Base-by-base conservation (phyloP, 2,888 invertebrate species). In the Callimorpha dominula region DNA sequence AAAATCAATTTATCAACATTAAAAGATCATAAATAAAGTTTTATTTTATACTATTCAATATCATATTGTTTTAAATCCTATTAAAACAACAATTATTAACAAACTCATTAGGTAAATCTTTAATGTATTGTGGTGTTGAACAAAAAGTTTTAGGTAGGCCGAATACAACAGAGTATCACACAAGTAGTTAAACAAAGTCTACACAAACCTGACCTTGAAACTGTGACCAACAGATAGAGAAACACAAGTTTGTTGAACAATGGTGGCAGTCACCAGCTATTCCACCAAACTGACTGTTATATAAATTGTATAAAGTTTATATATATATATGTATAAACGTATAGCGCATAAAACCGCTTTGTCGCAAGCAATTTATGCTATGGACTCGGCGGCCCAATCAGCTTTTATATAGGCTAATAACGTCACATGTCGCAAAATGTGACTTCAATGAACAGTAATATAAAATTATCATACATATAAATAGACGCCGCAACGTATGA, bases 401-500 rank as follows among this genome's bases (percentile, higher is more conserved):
- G 70, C 78, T 68, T 90, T 88, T 89, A 89, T 83, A 81, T 88
- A 89, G 87, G 86, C 81, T 79, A 84, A 85, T 75, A 82, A 83
- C 79, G 86, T 88, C 89, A 90, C 89, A 90, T 89, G 89, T 89
- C 85, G 81, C 77, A 50, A 88, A 90, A 85, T 86, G 86, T 85
- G 85, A 85, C 75, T 75, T 79, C 60, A 65, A 42, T 69, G 57
- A 54, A 67, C 64, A 31, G 60, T 49, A 71, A 72, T 74, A 76
- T 65, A 54, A 14, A 31, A 60, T 20, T n/a, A 5, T 54, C 17
- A 14, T 12, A 31, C 4, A 31, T 60, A 14, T 31, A 60, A 60
- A 31, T 31, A 31, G 14, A 6, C 20, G 7, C 14, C 7, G 12
- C 57, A 0, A 31, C 12, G 12, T 14, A 31, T 31, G 7, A 60